Conservation (phyloP, 2,888 invertebrate species). For the Mimumesa dahlbomi region DNA sequence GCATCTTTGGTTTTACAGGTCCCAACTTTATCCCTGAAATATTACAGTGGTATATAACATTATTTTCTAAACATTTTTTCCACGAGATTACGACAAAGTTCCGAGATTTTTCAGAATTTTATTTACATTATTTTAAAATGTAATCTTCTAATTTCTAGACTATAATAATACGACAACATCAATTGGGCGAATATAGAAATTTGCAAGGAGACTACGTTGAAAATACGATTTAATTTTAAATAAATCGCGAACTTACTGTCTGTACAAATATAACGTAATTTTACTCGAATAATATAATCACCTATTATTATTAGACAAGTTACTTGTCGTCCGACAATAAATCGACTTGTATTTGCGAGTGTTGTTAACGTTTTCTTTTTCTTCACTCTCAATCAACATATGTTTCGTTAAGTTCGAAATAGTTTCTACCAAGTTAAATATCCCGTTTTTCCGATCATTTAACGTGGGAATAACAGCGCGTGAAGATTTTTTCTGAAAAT, state of each 20-base stretch:
- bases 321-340: neutral
- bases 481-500: conserved; percentile 15
- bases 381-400: conserved; percentile 6
- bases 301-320: neutral
- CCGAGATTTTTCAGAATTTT: too few species aligned
- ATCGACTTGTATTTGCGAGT: neutral
- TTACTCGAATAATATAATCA: conserved; percentile 13
- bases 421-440: conserved; percentile 2
- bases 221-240: too few species aligned
- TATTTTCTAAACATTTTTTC: too few species aligned
- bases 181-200: neutral
- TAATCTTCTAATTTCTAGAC: too few species aligned
- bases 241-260: too few species aligned
- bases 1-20: neutral
- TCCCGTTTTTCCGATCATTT: conserved; percentile 2
- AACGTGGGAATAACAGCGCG: neutral
- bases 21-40: conserved; percentile 7
- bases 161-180: too few species aligned
- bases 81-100: neutral
- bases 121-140: neutral
- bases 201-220: neutral
- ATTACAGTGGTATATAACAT: too few species aligned
- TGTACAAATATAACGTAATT: too few species aligned
- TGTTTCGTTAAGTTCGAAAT: conserved; percentile 17
- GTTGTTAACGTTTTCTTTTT: conserved; percentile 28